A percentile compares a stretch with the other conserved stretches of the same genome.
Conservation (phyloP, 2,113 vertebrate genomes). For the Casuarius casuarius region DNA sequence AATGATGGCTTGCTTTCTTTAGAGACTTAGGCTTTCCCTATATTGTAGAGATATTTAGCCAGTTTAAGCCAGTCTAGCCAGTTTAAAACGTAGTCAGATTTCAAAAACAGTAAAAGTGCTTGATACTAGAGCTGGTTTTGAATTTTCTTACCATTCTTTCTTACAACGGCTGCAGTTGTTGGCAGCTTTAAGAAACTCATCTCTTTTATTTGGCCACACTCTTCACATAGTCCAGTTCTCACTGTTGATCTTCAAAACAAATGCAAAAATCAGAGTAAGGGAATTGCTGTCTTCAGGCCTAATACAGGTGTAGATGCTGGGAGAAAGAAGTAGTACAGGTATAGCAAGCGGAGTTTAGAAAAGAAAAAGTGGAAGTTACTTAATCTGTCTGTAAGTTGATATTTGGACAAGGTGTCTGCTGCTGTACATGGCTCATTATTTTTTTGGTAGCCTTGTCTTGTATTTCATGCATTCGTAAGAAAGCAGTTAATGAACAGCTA, state of each 20-base stretch:
- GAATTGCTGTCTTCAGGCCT: not conserved
- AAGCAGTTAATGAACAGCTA: not conserved
- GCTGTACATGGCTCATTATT: not conserved
- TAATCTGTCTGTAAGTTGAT: not conserved
- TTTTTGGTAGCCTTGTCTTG: not conserved
- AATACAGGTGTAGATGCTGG: not conserved
- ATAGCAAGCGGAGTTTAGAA: not conserved
- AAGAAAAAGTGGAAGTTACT: not conserved
- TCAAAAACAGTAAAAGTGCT: not conserved
- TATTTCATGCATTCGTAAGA: not conserved
- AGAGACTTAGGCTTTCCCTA: not conserved
- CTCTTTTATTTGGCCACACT: not conserved
- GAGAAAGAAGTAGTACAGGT: not conserved
- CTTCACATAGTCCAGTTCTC: not conserved
- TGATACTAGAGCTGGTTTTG: not conserved
- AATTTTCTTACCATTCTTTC: not conserved
- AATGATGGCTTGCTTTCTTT: not conserved
- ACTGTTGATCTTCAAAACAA: not conserved
- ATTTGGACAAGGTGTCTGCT: not conserved
- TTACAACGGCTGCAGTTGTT: not conserved
- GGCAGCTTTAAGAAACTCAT: not conserved
- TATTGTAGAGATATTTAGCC: not conserved
- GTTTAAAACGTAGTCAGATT: not conserved
- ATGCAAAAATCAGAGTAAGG: not conserved
- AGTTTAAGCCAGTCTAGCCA: not conserved